These are phyloP conservation scores for Dicranocentrus wangi DNA, from an alignment of 2,888 invertebrate genomes.

Conservation along the genomic window DNA sequence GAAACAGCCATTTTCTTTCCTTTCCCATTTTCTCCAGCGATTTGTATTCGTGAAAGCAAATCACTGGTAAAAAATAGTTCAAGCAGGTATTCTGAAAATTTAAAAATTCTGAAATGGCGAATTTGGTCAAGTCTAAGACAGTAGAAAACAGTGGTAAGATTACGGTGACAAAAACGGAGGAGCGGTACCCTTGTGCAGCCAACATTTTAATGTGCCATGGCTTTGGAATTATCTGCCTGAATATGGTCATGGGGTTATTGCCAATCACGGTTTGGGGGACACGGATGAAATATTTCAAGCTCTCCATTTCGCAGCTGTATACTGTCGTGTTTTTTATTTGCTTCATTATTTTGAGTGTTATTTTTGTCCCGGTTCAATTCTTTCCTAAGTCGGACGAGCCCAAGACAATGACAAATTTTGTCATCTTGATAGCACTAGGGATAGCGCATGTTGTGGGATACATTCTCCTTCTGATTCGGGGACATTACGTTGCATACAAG, in stretches of 20 bases:
- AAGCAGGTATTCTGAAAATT: neutral
- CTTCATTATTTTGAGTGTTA: conserved; percentile 48
- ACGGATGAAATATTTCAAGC: conserved; percentile 54
- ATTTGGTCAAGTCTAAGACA: conserved; percentile 16
- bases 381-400: neutral
- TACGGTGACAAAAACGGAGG: conserved; percentile 40
- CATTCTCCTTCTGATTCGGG: conserved; percentile 59
- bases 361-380: conserved; percentile 50
- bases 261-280: conserved; percentile 64
- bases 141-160: conserved; percentile 30
- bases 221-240: conserved; percentile 64
- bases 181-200: conserved; percentile 58
- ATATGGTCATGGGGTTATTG: conserved; percentile 68
- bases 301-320: conserved; percentile 67
- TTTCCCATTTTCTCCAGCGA: too few relatives aligned
- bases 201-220: conserved; percentile 64
- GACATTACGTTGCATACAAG: conserved; percentile 58
- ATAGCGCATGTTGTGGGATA: conserved; percentile 64
- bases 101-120: neutral
- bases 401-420: conserved; percentile 21
- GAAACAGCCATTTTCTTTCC: too few relatives aligned
- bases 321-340: conserved; percentile 52
- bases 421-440: conserved; percentile 48
- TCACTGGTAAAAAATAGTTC: too few relatives aligned
- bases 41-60: too few relatives aligned